These are phyloP conservation scores for Leuctra nigra DNA, from an alignment of 2,888 invertebrate genomes.

Conservation along the genomic window DNA sequence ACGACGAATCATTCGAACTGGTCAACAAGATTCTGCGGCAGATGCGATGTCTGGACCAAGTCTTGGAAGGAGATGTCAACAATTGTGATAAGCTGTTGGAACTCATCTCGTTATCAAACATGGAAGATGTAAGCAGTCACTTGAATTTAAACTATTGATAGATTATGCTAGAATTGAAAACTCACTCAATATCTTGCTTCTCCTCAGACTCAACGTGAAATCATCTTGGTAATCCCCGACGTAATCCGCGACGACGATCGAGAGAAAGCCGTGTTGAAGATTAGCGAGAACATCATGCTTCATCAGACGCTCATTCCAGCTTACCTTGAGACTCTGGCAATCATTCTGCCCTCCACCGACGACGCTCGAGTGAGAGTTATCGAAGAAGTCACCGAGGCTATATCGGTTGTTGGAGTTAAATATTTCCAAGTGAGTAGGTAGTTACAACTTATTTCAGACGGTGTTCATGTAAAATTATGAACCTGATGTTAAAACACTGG, in stretches of 20 bases:
- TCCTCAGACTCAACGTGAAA: slow-evolving; percentile 1
- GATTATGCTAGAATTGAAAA: background rate
- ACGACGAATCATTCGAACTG: background rate
- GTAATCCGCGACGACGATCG: slow-evolving; percentile 7
- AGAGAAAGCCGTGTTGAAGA: background rate
- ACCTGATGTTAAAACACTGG: too few relatives aligned
- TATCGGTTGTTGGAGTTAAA: too few relatives aligned
- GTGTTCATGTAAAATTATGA: too few relatives aligned
- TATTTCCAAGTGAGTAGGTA: too few relatives aligned
- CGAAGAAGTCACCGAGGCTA: background rate
- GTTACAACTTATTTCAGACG: too few relatives aligned
- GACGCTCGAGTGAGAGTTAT: background rate
- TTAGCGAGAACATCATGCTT: background rate
- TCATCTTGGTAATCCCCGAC: slow-evolving; percentile 10
- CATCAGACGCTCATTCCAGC: slow-evolving; percentile 4
- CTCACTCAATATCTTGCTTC: background rate
- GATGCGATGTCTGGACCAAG: slow-evolving; percentile 7
- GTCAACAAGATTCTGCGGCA: background rate
- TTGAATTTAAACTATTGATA: too few relatives aligned
- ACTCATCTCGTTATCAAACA: background rate
- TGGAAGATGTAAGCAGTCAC: background rate
- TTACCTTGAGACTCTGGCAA: background rate
- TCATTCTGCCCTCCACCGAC: background rate
- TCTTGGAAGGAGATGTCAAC: slow-evolving; percentile 4
- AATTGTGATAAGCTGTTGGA: slow-evolving; percentile 6